These are phyloP conservation scores for Sarcophaga rosellei DNA, from an alignment of 2,888 invertebrate species.

Conservation along the genomic window DNA sequence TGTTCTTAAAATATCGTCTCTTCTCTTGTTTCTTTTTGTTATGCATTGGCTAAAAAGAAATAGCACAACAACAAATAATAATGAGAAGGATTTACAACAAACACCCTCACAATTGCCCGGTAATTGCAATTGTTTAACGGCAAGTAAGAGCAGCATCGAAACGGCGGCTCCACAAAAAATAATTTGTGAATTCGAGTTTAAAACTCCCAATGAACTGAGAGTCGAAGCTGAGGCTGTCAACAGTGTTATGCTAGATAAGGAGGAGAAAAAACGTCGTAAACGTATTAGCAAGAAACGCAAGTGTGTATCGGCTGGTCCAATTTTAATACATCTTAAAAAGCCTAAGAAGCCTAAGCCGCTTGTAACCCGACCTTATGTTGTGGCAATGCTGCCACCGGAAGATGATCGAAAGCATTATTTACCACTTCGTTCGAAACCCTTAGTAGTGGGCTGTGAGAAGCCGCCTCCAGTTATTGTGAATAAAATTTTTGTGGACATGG, in stretches of 20 bases:
- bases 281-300: slow-evolving; percentile 77
- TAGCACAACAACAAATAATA: slow-evolving; percentile 3
- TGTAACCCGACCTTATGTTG: slow-evolving; percentile 1
- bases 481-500: slow-evolving; percentile 45
- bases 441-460: slow-evolving; percentile 33
- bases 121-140: background rate
- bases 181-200: slow-evolving; percentile 76
- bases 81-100: background rate
- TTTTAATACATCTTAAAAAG: slow-evolving; percentile 75
- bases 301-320: slow-evolving; percentile 80
- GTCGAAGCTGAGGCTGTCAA: slow-evolving; percentile 74
- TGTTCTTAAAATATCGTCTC: slow-evolving; percentile 71
- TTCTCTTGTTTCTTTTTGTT: slow-evolving; percentile 75
- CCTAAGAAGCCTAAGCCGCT: slow-evolving; percentile 62
- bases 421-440: slow-evolving; percentile 52
- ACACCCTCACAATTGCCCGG: background rate
- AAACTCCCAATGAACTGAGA: slow-evolving; percentile 73
- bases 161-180: slow-evolving; percentile 51
- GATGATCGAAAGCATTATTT: slow-evolving; percentile 58
- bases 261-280: slow-evolving; percentile 77
- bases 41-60: slow-evolving; percentile 72
- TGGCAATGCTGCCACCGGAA: slow-evolving; percentile 67
- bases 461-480: slow-evolving; percentile 26
- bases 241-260: slow-evolving; percentile 75
- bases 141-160: background rate